A percentile compares a stretch with the other conserved stretches of the same genome.
phyloP scores from a whole-genome alignment of 2,888 invertebrate genomes.

The Dione juno region DNA sequence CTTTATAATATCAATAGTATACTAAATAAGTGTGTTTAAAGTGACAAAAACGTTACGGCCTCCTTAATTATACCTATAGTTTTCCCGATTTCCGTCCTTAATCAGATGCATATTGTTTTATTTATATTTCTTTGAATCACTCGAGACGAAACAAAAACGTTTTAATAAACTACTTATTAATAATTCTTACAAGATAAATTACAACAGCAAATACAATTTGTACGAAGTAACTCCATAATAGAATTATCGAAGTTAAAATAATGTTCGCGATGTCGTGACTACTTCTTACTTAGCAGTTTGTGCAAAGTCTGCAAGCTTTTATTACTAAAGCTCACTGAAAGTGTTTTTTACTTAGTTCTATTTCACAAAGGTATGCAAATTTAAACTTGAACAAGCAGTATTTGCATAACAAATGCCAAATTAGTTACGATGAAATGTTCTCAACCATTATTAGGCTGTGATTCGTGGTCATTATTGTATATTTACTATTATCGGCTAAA shows the following conservation, averaged over 20 bases:
- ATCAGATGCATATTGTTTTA: too few species aligned
- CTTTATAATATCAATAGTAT: too few species aligned
- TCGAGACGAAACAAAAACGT: neutral
- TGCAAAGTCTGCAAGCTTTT: constrained; percentile 19
- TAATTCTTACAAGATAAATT: constrained; percentile 12
- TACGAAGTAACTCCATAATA: neutral
- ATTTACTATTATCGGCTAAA: neutral
- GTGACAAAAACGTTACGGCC: too few species aligned
- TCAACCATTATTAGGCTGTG: constrained; percentile 2
- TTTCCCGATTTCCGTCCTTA: too few species aligned
- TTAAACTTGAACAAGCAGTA: constrained; percentile 7
- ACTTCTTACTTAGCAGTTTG: constrained; percentile 31
- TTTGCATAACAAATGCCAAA: constrained; percentile 33
- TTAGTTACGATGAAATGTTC: constrained; percentile 19
- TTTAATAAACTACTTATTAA: neutral
- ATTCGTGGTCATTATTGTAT: constrained; percentile 1
- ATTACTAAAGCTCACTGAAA: constrained; percentile 19
- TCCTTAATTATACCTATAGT: too few species aligned
- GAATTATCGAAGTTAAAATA: constrained; percentile 25
- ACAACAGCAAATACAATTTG: constrained; percentile 13
- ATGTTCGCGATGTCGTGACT: constrained; percentile 27
- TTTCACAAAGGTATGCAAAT: constrained; percentile 27
- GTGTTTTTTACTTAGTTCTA: constrained; percentile 22
- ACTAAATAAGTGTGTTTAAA: too few species aligned
- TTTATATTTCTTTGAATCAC: neutral